Evolutionary conservation across 2,797 vertebrate species (phyloP).

Genomic region (Sebastes diaconus): DNA sequence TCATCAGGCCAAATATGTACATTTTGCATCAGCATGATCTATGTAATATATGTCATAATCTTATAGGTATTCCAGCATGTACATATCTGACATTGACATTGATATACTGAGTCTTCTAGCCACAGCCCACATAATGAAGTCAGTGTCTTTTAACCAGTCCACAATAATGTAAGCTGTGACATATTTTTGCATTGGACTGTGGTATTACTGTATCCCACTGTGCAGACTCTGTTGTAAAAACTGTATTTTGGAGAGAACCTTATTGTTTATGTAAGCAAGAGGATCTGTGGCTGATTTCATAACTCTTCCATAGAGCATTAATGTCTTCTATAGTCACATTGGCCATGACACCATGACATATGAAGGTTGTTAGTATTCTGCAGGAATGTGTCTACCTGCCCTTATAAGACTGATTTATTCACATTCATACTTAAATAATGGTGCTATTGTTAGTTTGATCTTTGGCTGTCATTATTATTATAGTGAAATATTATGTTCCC

Average conservation of each 20-base stretch:
- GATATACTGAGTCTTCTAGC: neutral
- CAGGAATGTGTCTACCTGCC: neutral
- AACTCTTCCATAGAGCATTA: neutral
- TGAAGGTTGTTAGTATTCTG: neutral
- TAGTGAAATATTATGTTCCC: neutral
- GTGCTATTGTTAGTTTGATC: slow-evolving; percentile 21
- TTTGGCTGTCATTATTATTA: slow-evolving; percentile 8
- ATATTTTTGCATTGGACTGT: neutral
- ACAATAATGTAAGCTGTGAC: neutral
- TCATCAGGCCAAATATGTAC: neutral
- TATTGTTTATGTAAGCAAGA: neutral
- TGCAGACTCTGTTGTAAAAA: neutral
- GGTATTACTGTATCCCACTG: neutral
- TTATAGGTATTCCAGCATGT: neutral
- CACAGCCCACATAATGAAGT: neutral
- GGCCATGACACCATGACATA: neutral
- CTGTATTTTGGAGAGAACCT: neutral
- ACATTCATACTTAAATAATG: neutral
- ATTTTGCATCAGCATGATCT: neutral
- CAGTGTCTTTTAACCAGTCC: neutral
- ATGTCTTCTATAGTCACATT: neutral
- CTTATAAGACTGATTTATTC: slow-evolving; percentile 8
- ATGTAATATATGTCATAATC: neutral
- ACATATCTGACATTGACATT: neutral
- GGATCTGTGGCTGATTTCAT: neutral